phyloP scores from a whole-genome alignment of 2,888 invertebrate species.

The Diaperis boleti region DNA sequence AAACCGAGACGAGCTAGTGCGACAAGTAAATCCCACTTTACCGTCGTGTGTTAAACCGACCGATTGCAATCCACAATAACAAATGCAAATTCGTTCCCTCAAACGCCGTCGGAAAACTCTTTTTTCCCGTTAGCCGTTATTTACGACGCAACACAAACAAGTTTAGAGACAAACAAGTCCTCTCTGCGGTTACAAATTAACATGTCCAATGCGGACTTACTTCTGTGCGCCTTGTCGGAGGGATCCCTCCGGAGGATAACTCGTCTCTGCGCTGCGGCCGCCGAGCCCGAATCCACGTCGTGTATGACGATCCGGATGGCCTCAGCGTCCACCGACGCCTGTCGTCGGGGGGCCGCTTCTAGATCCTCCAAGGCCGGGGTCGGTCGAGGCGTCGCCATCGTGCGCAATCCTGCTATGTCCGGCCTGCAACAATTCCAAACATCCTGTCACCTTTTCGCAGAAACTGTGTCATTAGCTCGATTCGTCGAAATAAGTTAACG shows the following conservation, averaged over 20 bases:
- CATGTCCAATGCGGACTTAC: slow-evolving; percentile 70
- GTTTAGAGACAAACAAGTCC: slow-evolving; percentile 1
- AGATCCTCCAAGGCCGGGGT: slow-evolving; percentile 75
- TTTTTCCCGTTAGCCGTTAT: neutral
- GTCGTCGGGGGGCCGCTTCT: slow-evolving; percentile 76
- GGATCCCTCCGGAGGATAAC: slow-evolving; percentile 83
- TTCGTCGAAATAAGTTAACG: too few species aligned
- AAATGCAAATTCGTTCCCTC: too few species aligned
- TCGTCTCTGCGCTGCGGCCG: slow-evolving; percentile 77
- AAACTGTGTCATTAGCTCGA: slow-evolving; percentile 29
- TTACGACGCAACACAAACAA: neutral
- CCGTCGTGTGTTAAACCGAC: too few species aligned
- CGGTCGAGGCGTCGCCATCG: slow-evolving; percentile 69
- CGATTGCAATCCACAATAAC: too few species aligned
- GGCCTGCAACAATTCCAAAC: slow-evolving; percentile 70
- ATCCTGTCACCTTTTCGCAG: slow-evolving; percentile 5
- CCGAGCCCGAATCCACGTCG: slow-evolving; percentile 84
- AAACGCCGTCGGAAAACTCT: neutral
- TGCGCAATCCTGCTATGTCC: slow-evolving; percentile 73
- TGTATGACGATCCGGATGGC: slow-evolving; percentile 94
- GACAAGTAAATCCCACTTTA: too few species aligned
- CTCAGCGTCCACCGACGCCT: slow-evolving; percentile 91
- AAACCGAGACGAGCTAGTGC: too few species aligned
- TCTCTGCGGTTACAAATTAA: slow-evolving; percentile 21
- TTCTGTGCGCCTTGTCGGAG: slow-evolving; percentile 86